Evolutionary conservation across 1,140 invertebrate genomes (phyloP), one percentile per base, ranked within the genome.

Genomic region (Drosophila subobscura): DNA sequence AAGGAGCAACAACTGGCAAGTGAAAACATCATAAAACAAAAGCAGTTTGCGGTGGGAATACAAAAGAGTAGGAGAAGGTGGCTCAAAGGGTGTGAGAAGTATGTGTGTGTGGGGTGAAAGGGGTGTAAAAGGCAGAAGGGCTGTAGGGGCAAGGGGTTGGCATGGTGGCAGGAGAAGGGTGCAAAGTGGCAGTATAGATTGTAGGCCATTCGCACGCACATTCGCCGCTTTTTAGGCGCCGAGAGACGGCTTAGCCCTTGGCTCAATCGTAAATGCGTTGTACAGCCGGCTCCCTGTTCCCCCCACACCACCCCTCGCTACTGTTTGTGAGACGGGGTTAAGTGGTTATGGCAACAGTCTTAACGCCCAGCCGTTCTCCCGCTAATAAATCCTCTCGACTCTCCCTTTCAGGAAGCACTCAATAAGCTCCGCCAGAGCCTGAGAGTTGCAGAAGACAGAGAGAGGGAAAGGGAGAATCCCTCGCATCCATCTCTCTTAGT

Each of bases 131-230:
- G 49, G 49, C n/a, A 10, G 29, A 0, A 2, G 3, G n/a, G n/a
- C n/a, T n/a, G 27, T 1, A 1, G 27, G 27, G 27, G 27, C 23
- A 25, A 8, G 2, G 33, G 33, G 37, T 1, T 2, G n/a, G 20
- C n/a, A n/a, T n/a, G n/a, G n/a, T n/a, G 27, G 25, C 12, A 3
- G 47, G 16, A 37, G 47, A 7, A 37, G 33, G 10, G 33, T 37
- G 33, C 33, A 37, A 37, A 37, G 33, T 37, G 33, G 33, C 33
- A 37, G 33, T 37, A 45, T 37, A 29, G 58, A 41, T 29, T 53
- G 44, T 44, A 57, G 33, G 45, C 78, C 64, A 80, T 80, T 80
- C 72, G 78, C 78, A 80, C 78, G 78, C 77, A 80, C 78, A 80
- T 80, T 80, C 71, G 29, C 58, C 44, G 66, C 60, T 46, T 29